These are phyloP conservation scores for Polymixis lichenea DNA, from an alignment of 2,888 invertebrate species.

Conservation along the genomic window DNA sequence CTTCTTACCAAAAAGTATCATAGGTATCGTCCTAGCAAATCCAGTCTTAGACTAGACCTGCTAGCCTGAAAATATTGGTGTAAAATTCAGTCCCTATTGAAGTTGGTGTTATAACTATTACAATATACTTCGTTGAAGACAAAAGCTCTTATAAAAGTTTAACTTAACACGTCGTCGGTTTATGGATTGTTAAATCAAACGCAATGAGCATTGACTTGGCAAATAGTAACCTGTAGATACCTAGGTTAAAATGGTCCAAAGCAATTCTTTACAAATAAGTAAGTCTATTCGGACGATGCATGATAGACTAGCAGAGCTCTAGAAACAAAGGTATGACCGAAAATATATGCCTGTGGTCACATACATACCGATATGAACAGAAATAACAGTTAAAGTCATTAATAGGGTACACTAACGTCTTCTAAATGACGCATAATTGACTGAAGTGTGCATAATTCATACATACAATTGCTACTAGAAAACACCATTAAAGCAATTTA, in stretches of 20 bases:
- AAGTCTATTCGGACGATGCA: neutral
- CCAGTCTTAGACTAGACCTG: no score
- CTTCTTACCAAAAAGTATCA: no score
- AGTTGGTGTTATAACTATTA: no score
- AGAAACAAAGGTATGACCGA: neutral
- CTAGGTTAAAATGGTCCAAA: neutral
- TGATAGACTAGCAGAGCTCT: neutral
- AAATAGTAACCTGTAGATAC: neutral
- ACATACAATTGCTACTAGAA: conserved; percentile 65
- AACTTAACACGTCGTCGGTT: neutral
- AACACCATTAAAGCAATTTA: conserved; percentile 71
- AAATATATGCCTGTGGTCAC: neutral
- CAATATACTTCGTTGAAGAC: no score
- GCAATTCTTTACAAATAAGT: neutral
- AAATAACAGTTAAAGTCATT: conserved; percentile 38
- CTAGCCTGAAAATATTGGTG: no score
- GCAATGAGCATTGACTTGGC: neutral
- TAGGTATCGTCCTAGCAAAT: no score
- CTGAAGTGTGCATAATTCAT: conserved; percentile 55
- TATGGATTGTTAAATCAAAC: neutral
- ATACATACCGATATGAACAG: conserved; percentile 18
- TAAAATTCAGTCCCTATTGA: no score
- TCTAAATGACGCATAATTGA: conserved; percentile 58
- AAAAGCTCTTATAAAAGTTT: neutral
- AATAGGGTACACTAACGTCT: conserved; percentile 45